Base-by-base conservation (phyloP, 2,113 vertebrate genomes). In the Antechinus flavipes region DNA sequence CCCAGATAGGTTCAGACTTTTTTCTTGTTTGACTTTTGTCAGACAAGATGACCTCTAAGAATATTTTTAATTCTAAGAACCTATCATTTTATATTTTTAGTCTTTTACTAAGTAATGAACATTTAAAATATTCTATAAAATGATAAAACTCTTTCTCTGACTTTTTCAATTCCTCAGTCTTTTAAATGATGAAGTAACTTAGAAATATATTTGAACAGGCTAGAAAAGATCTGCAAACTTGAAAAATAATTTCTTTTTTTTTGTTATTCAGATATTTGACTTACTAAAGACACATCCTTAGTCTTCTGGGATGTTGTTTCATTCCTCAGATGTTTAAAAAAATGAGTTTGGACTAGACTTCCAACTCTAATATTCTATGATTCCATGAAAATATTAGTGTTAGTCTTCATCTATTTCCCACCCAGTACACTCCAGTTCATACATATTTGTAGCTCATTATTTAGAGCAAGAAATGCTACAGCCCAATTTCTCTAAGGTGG, bases 11-110 rank as follows among this genome's bases (percentile, higher is more conserved):
- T 42, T 84, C 68, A 84, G n/a, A 84, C 47, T 47, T 49, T 49
- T 49, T 6, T 49, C 49, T 49, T 49, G 49, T 49, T 49, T 49
- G 49, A 49, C 49, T 49, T 49, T 49, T 49, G 35, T 76, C 35
- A 76, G 61, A 84, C 68, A 42, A 84, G n/a, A 84, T 84, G n/a
- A 84, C 68, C 68, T 84, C 68, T 84, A 84, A 84, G 68, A 84
- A 42, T n/a, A n/a, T 84, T 84, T 84, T 19, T 84, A 42, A 84
- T 84, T 84, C 68, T 84, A 84, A 84, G n/a, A n/a, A 84, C 19
- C 1, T 84, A 42, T 84, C 19, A 7, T 42, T 84, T 76, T 42
- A 84, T 42, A 84, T 42, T 42, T 68, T 84, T 42, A 42, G 68
- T 84, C 68, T 42, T 42, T 42, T 23, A 84, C 19, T 2, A 42